Percentiles rank a stretch among this genome's conserved stretches.
These are phyloP conservation scores for Phoenoteleia sp. DNA, from an alignment of 2,888 invertebrate genomes.

Conservation along the genomic window DNA sequence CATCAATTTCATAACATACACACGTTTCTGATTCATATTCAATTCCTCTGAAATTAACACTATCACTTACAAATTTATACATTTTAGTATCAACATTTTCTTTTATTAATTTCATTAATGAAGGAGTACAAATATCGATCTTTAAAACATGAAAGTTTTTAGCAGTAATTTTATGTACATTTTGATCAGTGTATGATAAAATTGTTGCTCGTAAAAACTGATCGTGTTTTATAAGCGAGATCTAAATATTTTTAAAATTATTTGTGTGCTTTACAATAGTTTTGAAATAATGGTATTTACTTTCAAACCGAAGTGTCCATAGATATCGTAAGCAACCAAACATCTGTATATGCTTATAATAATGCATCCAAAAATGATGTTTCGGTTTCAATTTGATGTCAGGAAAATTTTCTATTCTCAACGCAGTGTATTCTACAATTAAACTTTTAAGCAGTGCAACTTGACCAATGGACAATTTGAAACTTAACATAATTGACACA, in stretches of 20 bases:
- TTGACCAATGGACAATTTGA: conserved; percentile 24
- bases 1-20: conserved; percentile 10
- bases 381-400: neutral
- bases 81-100: conserved; percentile 12
- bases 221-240: conserved; percentile 5
- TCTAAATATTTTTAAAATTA: conserved; percentile 26
- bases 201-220: conserved; percentile 15
- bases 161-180: neutral
- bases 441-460: conserved; percentile 18
- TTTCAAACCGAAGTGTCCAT: conserved; percentile 23
- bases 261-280: conserved; percentile 6
- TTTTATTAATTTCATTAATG: conserved; percentile 4
- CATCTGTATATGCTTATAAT: neutral
- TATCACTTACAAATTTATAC: conserved; percentile 12
- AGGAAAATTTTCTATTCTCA: conserved; percentile 16
- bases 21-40: neutral
- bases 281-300: conserved; percentile 21
- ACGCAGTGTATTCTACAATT: conserved; percentile 10
- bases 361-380: conserved; percentile 13
- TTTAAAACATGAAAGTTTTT: conserved; percentile 4
- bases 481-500: neutral
- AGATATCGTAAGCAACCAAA: conserved; percentile 15
- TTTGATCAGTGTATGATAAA: conserved; percentile 14
- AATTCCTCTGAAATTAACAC: neutral
- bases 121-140: neutral